Conservation (phyloP, 1,140 invertebrate genomes). For the Brachionus manjavacas region DNA sequence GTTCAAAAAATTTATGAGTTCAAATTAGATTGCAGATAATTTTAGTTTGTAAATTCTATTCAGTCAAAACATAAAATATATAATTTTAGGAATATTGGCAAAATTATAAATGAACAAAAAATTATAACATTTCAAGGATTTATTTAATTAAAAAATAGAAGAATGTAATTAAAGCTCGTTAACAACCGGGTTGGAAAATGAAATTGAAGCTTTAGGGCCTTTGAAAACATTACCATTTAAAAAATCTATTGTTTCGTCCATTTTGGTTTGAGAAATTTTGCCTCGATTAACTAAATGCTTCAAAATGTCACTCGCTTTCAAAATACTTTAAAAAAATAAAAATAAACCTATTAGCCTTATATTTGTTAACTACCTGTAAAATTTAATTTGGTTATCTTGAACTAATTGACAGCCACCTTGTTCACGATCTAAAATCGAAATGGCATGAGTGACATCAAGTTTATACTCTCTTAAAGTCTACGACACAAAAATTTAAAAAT, state of each 20-base stretch:
- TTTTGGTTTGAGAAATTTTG: conserved; percentile 19
- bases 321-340: conserved; percentile 44
- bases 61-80: too few species aligned
- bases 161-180: neutral
- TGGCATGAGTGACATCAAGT: conserved; percentile 69
- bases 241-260: conserved; percentile 24
- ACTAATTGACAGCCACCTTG: conserved; percentile 78
- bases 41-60: too few species aligned
- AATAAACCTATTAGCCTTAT: neutral
- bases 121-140: neutral
- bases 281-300: neutral
- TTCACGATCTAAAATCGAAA: conserved; percentile 84
- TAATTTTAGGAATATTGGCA: too few species aligned
- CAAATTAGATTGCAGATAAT: too few species aligned
- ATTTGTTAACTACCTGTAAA: neutral
- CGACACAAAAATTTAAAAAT: neutral
- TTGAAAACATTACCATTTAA: neutral
- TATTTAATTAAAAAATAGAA: neutral
- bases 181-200: neutral
- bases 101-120: too few species aligned
- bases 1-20: too few species aligned
- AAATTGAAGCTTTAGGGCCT: neutral
- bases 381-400: conserved; percentile 55
- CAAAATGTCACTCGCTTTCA: conserved; percentile 36
- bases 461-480: conserved; percentile 62